Evolutionary conservation across 1,140 invertebrate genomes (phyloP), one percentile per base, ranked within the genome.

Genomic region (Zaprionus ornatus): DNA sequence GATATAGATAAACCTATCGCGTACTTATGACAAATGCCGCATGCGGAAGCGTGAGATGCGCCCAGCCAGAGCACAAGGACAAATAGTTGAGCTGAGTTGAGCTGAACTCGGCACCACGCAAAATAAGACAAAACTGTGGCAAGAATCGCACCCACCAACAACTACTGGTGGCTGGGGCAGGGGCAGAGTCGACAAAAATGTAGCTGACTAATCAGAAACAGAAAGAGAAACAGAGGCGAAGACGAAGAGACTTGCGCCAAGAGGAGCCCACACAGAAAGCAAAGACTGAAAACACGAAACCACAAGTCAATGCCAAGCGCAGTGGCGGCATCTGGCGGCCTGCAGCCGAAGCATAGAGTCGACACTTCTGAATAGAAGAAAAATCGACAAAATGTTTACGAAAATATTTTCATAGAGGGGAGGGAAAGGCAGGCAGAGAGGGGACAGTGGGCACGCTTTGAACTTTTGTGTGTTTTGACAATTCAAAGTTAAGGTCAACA

Each of bases 401-500:
- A 50, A 21, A 27, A 55, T 25, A 29, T 73, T 76, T 74, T 70
- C 3, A 42, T 42, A 45, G 40, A 17, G 40, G 6, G 13, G 37
- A 17, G 5, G n/a, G n/a, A 17, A 7, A 9, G 7, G 40, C 2
- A 17, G 7, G n/a, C 7, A n/a, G 40, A 42, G 45, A 4, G 7
- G 19, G 19, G 45, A 50, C 45, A 29, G 55, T 57, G 45, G 45
- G 45, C 19, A 50, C 45, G 21, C 45, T 57, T 77, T 88, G 85
- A 88, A 88, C 85, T 88, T 90, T 88, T 80, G 68, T 45, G 6
- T 17, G 40, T 88, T 88, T 88, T 85, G 85, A 88, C 85, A 88
- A 88, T 88, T 88, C 85, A 88, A 88, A 88, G 85, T 90, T 88
- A 88, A 88, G 85, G 85, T 88, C 85, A 90, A 88, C 85, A 82